Conservation (phyloP, 2,888 invertebrate genomes). For the Drosophila infuscata region DNA sequence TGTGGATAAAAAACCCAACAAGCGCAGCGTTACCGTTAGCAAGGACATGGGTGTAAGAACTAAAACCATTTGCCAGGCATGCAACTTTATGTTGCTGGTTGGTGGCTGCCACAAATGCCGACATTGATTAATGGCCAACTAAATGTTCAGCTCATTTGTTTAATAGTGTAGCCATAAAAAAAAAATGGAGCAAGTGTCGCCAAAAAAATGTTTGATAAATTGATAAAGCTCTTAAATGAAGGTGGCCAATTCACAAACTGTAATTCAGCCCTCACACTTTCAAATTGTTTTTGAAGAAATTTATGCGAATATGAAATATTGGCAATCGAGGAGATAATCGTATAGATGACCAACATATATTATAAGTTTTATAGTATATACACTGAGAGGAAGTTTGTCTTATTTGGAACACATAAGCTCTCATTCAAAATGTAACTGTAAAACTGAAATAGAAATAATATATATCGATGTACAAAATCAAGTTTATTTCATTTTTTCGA, state of each 20-base stretch:
- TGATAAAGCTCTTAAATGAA: slow-evolving; percentile 3
- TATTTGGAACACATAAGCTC: no score
- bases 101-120: slow-evolving; percentile 32
- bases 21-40: slow-evolving; percentile 45
- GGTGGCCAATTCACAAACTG: neutral
- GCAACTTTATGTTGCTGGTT: slow-evolving; percentile 9
- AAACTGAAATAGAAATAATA: no score
- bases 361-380: neutral
- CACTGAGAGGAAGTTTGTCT: neutral
- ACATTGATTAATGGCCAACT: slow-evolving; percentile 51
- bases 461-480: rapidly evolving
- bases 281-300: neutral
- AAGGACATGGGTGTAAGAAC: slow-evolving; percentile 57
- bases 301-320: neutral
- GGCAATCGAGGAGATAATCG: neutral
- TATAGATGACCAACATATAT: neutral
- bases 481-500: neutral
- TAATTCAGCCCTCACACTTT: neutral
- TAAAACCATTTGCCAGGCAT: slow-evolving; percentile 16
- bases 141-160: slow-evolving; percentile 55
- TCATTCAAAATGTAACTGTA: no score
- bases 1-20: slow-evolving; percentile 42
- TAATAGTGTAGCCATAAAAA: slow-evolving; percentile 29
- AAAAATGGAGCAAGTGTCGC: slow-evolving; percentile 10
- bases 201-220: slow-evolving; percentile 39